phyloP scores from a whole-genome alignment of 1,140 invertebrate species.

The Leucophenga varia region DNA sequence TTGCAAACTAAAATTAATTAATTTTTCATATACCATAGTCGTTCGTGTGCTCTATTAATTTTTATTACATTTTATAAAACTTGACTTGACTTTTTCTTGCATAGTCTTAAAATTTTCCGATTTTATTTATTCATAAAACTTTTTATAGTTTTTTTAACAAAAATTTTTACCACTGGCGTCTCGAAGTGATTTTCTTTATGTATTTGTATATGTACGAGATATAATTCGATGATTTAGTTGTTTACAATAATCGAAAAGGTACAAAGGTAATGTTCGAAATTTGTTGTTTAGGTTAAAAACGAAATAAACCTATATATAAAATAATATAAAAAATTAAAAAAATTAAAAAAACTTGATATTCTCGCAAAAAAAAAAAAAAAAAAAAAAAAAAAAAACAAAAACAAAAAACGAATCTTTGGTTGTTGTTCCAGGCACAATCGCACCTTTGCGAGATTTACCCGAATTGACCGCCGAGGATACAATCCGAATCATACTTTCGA shows the following conservation, averaged over 20 bases:
- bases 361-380: constrained; percentile 1
- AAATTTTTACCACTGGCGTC: too few relatives aligned
- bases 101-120: too few relatives aligned
- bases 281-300: too few relatives aligned
- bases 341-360: neutral
- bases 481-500: constrained; percentile 78
- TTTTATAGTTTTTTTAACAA: neutral
- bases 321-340: constrained; percentile 1
- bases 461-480: constrained; percentile 77
- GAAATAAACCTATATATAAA: neutral
- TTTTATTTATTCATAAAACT: neutral
- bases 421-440: constrained; percentile 83
- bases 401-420: constrained; percentile 29
- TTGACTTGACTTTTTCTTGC: too few relatives aligned
- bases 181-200: too few relatives aligned
- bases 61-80: too few relatives aligned
- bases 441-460: constrained; percentile 82
- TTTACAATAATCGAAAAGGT: constrained; percentile 2
- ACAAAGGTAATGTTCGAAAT: constrained; percentile 21
- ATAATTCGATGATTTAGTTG: too few relatives aligned
- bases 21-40: too few relatives aligned
- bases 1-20: too few relatives aligned
- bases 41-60: constrained; percentile 13
- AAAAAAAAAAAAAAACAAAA: constrained; percentile 14
- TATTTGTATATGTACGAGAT: too few relatives aligned